These are phyloP conservation scores for Drosophila tripunctata DNA, from an alignment of 2,888 invertebrate genomes.

Conservation along the genomic window DNA sequence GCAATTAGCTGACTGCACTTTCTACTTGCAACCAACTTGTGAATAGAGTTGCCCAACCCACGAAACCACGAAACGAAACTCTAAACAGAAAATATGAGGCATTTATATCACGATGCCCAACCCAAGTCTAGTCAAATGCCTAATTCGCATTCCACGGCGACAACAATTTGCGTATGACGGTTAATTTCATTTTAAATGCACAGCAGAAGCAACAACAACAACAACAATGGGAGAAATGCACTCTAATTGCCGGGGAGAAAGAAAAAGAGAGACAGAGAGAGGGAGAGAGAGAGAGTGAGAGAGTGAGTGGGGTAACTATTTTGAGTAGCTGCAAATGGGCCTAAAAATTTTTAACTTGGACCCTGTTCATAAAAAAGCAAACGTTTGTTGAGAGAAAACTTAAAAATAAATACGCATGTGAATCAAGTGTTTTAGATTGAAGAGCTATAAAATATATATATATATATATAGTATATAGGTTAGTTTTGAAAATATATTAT, in stretches of 20 bases:
- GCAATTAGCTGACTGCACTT: slow-evolving; percentile 20
- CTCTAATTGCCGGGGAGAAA: slow-evolving; percentile 21
- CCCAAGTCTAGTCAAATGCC: slow-evolving; percentile 14
- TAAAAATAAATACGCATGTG: no score
- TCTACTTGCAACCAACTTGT: slow-evolving; percentile 11
- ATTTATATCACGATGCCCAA: background rate
- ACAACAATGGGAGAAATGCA: slow-evolving; percentile 38
- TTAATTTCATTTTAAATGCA: slow-evolving; percentile 68
- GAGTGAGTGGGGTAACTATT: background rate
- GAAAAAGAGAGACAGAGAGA: no score
- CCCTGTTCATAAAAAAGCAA: background rate
- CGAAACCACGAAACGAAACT: background rate
- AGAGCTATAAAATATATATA: no score
- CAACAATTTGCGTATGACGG: slow-evolving; percentile 66
- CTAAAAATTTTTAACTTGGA: background rate
- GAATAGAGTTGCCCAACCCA: slow-evolving; percentile 2
- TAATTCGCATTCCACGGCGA: slow-evolving; percentile 45
- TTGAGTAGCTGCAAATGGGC: slow-evolving; percentile 14
- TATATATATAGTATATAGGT: no score
- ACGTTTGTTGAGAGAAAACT: no score
- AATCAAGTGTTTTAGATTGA: no score
- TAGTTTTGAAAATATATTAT: no score
- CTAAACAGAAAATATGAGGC: background rate
- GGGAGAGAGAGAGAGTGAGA: no score
- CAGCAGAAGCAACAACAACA: slow-evolving; percentile 30